These are phyloP conservation scores for Phaethon lepturus DNA, from an alignment of 2,113 vertebrate genomes.

Conservation along the genomic window DNA sequence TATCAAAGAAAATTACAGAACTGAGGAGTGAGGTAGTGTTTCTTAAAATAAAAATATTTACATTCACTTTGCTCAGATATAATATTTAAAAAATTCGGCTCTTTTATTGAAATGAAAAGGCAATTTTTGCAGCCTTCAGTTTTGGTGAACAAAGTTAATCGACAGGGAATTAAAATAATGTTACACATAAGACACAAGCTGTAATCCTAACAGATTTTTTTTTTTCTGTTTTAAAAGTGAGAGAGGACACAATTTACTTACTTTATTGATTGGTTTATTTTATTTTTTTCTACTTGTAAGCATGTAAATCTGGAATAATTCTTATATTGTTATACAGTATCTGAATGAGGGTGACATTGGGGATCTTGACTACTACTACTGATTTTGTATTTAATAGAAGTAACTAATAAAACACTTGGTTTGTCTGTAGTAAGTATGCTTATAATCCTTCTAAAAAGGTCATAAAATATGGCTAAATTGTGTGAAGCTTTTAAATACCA, in stretches of 20 bases:
- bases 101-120: background rate
- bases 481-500: background rate
- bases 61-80: background rate
- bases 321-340: background rate
- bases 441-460: background rate
- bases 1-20: background rate
- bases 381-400: background rate
- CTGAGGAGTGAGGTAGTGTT: background rate
- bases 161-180: background rate
- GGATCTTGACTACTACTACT: background rate
- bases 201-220: background rate
- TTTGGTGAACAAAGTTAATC: background rate
- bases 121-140: background rate
- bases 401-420: background rate
- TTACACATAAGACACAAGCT: background rate
- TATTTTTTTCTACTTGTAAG: background rate
- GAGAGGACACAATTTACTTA: background rate
- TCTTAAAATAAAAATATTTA: constrained; percentile 3
- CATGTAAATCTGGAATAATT: background rate
- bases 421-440: background rate
- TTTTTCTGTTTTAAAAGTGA: background rate
- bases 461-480: background rate
- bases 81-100: background rate
- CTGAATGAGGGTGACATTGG: background rate
- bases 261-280: background rate